phyloP scores from a whole-genome alignment of 1,140 invertebrate species.

The Notospermus geniculatus region DNA sequence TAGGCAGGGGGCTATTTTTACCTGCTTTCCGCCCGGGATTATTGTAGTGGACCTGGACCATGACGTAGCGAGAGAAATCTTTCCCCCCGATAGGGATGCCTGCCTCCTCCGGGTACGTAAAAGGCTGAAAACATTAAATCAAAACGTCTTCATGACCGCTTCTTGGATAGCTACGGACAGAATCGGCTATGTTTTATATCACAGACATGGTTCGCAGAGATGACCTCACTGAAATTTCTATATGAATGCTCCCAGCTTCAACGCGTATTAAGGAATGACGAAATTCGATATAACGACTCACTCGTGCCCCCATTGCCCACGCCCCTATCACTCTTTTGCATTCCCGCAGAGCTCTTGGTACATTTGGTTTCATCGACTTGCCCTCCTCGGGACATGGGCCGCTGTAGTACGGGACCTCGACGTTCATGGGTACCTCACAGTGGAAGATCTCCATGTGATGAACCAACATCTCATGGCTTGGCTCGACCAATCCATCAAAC shows the following conservation, averaged over 20 bases:
- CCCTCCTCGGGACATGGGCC: constrained; percentile 72
- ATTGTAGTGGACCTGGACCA: constrained; percentile 98
- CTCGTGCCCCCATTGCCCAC: constrained; percentile 95
- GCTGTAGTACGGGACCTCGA: constrained; percentile 62
- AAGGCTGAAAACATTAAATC: constrained; percentile 42
- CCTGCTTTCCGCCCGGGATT: constrained; percentile 72
- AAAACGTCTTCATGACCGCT: not conserved
- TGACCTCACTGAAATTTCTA: too few relatives aligned
- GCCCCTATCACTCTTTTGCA: constrained; percentile 89
- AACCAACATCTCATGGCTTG: constrained; percentile 67
- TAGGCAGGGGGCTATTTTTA: constrained; percentile 20
- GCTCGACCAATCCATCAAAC: constrained; percentile 48
- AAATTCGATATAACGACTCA: too few relatives aligned
- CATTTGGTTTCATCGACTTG: constrained; percentile 47
- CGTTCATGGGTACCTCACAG: constrained; percentile 70
- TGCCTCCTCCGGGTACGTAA: constrained; percentile 70
- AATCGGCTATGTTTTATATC: too few relatives aligned
- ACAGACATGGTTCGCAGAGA: too few relatives aligned
- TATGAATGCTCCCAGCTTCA: too few relatives aligned
- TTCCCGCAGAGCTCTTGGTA: constrained; percentile 65
- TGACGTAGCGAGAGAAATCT: constrained; percentile 79
- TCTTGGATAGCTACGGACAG: too few relatives aligned
- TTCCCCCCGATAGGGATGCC: constrained; percentile 88
- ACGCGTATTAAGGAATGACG: too few relatives aligned
- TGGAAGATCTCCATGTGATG: constrained; percentile 99